Evolutionary conservation across 2,797 vertebrate species (phyloP), one percentile per base, ranked within the genome.

Genomic region (Anas acuta): DNA sequence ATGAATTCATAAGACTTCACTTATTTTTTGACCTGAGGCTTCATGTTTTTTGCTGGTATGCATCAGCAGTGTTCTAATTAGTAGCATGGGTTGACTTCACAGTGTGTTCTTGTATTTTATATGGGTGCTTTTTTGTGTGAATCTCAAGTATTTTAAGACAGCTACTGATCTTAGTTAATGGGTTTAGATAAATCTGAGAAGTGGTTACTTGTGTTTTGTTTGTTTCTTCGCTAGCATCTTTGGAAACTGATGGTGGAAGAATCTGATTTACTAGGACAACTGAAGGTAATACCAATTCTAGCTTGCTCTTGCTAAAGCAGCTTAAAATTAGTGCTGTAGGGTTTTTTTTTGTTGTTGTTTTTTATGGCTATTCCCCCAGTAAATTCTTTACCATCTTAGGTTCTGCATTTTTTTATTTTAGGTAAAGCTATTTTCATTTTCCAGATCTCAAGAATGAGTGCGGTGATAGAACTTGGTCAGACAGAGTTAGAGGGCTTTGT

Each of bases 241-340:
- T 99, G 99, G 99, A 99, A 99, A 60, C 95, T 99, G 95, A 99
- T 99, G 99, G 99, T 99, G 80, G 99, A 99, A 89, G 99, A 99
- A 96, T 98, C 99, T 0, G 99, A 99, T 93, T 98, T 99, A 84
- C 97, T 99, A 7, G 99, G 99, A 45, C 99, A 99, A 93, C 98
- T 99, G 41, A 99, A 99, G 99, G 99, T 99, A 98, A 96, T 76
- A 30, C 53, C 95, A 71, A 30, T 83, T 28, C 70, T 82, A 81
- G 32, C 51, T 92, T 69, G 32, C 20, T 95, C n/a, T 92, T 94
- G 89, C 67, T 90, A 78, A 89, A 74, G 64, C 58, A 84, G 49
- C 25, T 81, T 60, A n/a, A n/a, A 5, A 43, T 32, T 15, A 41
- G 28, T 7, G 26, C 18, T 32, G 28, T 32, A 8, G 28, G 37